Conservation (phyloP, 2,797 vertebrate species). For the Hyperoplus lanceolatus region DNA sequence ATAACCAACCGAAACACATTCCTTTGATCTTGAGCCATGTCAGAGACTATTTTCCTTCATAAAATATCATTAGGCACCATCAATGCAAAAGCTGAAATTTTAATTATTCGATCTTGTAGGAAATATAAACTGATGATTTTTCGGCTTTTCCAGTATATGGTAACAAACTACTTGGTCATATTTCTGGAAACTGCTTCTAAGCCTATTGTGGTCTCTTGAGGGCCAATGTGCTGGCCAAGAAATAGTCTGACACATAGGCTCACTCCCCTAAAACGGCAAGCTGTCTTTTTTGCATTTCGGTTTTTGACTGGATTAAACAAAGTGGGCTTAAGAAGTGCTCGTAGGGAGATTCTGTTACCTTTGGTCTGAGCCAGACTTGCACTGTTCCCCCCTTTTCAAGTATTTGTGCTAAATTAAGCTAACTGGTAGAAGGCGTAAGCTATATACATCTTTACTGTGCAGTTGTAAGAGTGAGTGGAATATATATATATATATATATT, state of each 20-base stretch:
- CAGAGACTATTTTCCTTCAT: conserved; percentile 7
- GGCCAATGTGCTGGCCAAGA: neutral
- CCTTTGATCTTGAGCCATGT: neutral
- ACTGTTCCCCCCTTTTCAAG: neutral
- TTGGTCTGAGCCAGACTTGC: neutral
- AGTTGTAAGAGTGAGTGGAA: neutral
- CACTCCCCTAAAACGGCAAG: neutral
- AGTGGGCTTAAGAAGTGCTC: neutral
- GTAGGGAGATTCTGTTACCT: neutral
- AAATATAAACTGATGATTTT: neutral
- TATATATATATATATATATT: neutral
- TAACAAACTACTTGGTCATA: conserved; percentile 1
- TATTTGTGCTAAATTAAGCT: neutral
- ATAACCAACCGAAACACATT: conserved; percentile 8
- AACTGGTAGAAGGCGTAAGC: neutral
- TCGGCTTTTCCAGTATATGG: neutral
- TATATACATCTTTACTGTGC: neutral
- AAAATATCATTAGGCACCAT: conserved; percentile 3
- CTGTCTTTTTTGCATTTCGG: neutral
- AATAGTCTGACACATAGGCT: neutral
- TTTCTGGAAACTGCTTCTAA: conserved; percentile 1
- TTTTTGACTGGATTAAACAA: neutral
- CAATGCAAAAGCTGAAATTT: neutral
- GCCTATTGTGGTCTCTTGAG: neutral
- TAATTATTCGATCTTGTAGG: neutral